These are phyloP conservation scores for Antheraea mylitta DNA, from an alignment of 1,140 invertebrate genomes.

Conservation along the genomic window DNA sequence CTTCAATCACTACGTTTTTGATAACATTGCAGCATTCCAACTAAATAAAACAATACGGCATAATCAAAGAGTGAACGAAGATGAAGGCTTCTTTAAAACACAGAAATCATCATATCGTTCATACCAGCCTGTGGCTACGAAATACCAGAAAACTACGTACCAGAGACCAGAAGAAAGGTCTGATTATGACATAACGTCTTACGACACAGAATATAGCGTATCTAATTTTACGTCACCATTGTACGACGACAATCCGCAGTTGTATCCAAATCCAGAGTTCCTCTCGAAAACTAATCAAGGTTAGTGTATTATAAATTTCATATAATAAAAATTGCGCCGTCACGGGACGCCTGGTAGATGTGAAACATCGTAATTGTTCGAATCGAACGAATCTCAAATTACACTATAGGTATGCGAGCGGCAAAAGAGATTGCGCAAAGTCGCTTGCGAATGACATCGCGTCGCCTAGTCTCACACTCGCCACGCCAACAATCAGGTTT, in stretches of 20 bases:
- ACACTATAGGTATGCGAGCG: too few species aligned
- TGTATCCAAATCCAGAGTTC: conserved; percentile 71
- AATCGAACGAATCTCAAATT: too few species aligned
- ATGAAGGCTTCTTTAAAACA: conserved; percentile 51
- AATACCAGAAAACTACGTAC: conserved; percentile 56
- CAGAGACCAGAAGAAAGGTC: conserved; percentile 52
- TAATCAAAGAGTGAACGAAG: conserved; percentile 41
- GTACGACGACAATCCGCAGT: conserved; percentile 67
- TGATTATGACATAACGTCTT: conserved; percentile 66
- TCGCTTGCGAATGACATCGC: too few species aligned
- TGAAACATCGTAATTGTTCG: too few species aligned
- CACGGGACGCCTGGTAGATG: too few species aligned
- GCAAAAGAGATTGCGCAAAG: background rate
- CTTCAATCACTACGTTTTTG: conserved; percentile 7
- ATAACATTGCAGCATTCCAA: conserved; percentile 41
- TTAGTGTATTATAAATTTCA: conserved; percentile 18
- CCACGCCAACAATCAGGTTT: too few species aligned
- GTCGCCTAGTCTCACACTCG: too few species aligned
- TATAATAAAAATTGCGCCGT: too few species aligned
- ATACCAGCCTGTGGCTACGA: conserved; percentile 59
- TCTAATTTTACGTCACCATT: conserved; percentile 71
- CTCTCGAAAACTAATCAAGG: conserved; percentile 55
- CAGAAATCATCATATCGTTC: conserved; percentile 61
- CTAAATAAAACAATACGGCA: conserved; percentile 61
- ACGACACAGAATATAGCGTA: conserved; percentile 65